Evolutionary conservation across 2,797 vertebrate genomes (phyloP).

Genomic region (Manis pentadactyla): DNA sequence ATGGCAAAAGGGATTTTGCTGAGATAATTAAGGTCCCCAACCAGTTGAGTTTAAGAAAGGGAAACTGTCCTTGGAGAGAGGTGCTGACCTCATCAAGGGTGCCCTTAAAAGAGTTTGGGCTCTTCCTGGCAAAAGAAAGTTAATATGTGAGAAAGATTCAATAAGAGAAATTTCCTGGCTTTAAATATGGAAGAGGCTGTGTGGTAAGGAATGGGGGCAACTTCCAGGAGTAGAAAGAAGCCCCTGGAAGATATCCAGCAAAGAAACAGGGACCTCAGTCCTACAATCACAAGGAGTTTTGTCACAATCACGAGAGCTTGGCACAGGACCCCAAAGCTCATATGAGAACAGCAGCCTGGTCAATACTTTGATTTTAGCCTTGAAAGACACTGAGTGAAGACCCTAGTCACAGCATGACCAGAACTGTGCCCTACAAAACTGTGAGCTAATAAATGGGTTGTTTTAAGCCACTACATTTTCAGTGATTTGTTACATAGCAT

Average conservation of each 20-base stretch:
- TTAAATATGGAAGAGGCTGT: neutral
- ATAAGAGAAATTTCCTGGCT: neutral
- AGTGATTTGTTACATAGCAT: neutral
- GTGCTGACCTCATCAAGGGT: neutral
- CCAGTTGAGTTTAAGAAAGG: conserved; percentile 21
- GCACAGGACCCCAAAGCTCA: neutral
- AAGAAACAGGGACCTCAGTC: neutral
- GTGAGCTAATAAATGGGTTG: neutral
- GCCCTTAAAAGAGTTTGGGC: neutral
- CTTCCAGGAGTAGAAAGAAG: neutral
- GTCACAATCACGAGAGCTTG: neutral
- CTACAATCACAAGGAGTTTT: neutral
- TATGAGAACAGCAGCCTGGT: neutral
- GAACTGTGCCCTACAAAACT: neutral
- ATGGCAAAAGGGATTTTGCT: neutral
- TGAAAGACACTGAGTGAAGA: neutral
- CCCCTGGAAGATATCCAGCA: neutral
- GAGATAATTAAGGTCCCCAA: neutral
- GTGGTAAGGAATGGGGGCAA: neutral
- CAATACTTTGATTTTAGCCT: neutral
- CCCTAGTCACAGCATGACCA: neutral
- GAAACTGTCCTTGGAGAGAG: neutral
- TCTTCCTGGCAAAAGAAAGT: neutral
- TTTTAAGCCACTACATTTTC: neutral
- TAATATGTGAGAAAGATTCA: neutral